Conservation (phyloP, 2,888 invertebrate species). For the Chrysomela aeneicollis region DNA sequence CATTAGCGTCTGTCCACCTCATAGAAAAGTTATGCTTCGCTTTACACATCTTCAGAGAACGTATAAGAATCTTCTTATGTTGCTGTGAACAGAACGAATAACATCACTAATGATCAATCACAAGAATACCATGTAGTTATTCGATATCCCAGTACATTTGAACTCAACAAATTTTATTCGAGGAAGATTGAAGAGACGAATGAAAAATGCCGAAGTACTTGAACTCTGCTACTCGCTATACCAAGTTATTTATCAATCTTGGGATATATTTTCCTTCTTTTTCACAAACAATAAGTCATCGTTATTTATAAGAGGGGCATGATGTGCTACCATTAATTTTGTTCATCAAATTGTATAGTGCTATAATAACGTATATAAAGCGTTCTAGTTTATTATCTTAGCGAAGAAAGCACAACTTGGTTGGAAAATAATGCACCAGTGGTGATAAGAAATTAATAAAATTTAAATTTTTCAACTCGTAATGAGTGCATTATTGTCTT, state of each 20-base stretch:
- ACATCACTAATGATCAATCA: too few relatives aligned
- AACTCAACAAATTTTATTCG: too few relatives aligned
- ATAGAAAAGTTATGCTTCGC: slow-evolving; percentile 38
- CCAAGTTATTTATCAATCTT: not conserved
- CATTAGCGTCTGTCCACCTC: slow-evolving; percentile 18
- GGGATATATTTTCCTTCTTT: slow-evolving; percentile 31
- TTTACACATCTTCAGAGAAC: slow-evolving; percentile 45
- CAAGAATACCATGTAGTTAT: too few relatives aligned
- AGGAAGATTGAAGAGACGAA: too few relatives aligned
- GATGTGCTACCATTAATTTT: slow-evolving; percentile 53
- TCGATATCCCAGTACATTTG: too few relatives aligned
- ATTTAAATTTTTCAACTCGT: not conserved
- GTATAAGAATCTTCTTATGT: slow-evolving; percentile 4
- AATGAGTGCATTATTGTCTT: too few relatives aligned
- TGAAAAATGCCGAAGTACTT: too few relatives aligned
- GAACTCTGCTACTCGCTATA: not conserved
- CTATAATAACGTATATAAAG: slow-evolving; percentile 48
- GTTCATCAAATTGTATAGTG: slow-evolving; percentile 50
- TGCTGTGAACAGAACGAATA: slow-evolving; percentile 2
- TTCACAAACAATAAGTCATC: slow-evolving; percentile 50
- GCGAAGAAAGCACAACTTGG: not conserved
- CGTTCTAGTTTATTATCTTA: slow-evolving; percentile 40
- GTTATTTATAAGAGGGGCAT: slow-evolving; percentile 52
- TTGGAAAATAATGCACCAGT: not conserved
- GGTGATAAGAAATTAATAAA: not conserved